Conservation (phyloP, 2,113 vertebrate genomes). For the Salvator merianae region DNA sequence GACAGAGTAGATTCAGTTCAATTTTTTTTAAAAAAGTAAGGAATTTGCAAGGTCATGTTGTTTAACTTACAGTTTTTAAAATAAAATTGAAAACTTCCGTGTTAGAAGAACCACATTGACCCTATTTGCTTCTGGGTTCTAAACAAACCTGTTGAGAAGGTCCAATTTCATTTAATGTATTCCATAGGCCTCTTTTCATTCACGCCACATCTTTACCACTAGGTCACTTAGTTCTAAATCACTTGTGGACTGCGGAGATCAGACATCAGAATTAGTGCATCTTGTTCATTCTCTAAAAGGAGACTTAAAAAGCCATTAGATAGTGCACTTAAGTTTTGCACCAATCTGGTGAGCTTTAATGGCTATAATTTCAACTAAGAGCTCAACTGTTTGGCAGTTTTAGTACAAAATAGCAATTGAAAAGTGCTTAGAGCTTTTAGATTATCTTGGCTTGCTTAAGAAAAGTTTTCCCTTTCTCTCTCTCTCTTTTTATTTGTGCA, state of each 20-base stretch:
- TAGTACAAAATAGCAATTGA: neutral
- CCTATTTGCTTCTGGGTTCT: neutral
- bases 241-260: neutral
- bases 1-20: neutral
- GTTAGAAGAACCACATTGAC: neutral
- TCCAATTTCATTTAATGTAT: neutral
- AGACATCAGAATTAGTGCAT: neutral
- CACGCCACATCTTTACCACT: neutral
- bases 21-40: neutral
- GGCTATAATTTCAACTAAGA: neutral
- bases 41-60: neutral
- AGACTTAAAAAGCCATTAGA: neutral
- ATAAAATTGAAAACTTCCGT: neutral
- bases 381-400: neutral
- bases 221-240: neutral
- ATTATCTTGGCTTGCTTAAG: neutral
- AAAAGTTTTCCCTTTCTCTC: neutral
- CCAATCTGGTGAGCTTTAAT: neutral
- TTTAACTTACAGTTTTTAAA: neutral
- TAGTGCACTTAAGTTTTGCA: neutral
- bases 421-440: neutral
- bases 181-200: accelerated
- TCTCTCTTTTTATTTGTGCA: neutral
- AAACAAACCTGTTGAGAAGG: neutral
- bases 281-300: neutral